Percentiles rank a stretch among this genome's conserved stretches.
Conservation (phyloP, 2,797 vertebrate species). For the Hippopotamyrus pictus region DNA sequence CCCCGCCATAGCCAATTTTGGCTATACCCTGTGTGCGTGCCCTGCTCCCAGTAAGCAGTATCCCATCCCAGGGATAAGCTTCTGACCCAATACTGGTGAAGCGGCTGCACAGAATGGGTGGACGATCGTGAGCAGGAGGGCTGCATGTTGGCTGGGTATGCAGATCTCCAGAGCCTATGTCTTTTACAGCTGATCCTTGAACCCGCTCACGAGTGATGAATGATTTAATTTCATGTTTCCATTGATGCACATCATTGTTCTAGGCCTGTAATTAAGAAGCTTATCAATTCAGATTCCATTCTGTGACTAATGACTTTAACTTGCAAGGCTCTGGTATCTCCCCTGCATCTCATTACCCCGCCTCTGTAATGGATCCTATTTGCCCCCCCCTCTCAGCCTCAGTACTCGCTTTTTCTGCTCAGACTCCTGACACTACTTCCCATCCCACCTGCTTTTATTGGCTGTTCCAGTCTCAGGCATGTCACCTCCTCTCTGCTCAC, state of each 20-base stretch:
- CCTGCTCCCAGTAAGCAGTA: neutral
- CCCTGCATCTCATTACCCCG: slow-evolving; percentile 21
- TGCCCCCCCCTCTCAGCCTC: neutral
- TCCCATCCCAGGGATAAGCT: neutral
- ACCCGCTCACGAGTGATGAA: slow-evolving; percentile 30
- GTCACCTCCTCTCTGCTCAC: neutral
- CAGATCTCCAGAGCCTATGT: neutral
- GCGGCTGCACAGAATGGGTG: neutral
- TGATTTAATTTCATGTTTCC: slow-evolving; percentile 29
- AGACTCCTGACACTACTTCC: neutral
- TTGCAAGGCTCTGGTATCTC: slow-evolving; percentile 20
- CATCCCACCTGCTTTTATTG: neutral
- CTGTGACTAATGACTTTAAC: slow-evolving; percentile 31
- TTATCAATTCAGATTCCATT: slow-evolving; percentile 25
- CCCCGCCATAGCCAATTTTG: slow-evolving; percentile 75
- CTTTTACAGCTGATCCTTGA: slow-evolving; percentile 16
- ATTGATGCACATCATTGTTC: slow-evolving; percentile 30
- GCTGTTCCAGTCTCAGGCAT: neutral
- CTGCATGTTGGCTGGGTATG: neutral
- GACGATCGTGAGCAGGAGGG: neutral
- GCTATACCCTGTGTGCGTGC: slow-evolving; percentile 63
- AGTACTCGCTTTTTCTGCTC: neutral
- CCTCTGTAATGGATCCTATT: neutral
- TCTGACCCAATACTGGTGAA: neutral
- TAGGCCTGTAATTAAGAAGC: slow-evolving; percentile 31